Evolutionary conservation across 2,888 invertebrate species (phyloP), one percentile per base, ranked within the genome.

Genomic region (Ophion slaviceki): DNA sequence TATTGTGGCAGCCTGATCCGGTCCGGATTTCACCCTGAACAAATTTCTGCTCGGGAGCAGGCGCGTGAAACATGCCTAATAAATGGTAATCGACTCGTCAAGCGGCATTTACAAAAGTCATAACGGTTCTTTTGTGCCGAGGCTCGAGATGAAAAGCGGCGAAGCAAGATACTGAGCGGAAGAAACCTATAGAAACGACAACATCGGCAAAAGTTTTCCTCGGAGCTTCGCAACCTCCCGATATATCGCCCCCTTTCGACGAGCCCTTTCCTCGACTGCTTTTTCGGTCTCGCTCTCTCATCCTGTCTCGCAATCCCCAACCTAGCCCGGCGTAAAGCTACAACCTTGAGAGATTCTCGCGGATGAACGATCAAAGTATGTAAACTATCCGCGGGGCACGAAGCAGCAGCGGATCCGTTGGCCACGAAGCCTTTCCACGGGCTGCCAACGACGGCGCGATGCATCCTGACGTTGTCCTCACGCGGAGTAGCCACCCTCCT

Each of bases 361-460:
- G 87, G 85, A 75, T 82, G 84, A 86, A 87, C 84, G 88, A 87
- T 88, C 88, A 88, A 88, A 88, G 87, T 88, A 87, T 88, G 87
- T 85, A 88, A 88, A 87, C 88, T 87, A 88, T 86, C 79, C 80
- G 68, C 77, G 75, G 74, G 75, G 85, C 77, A 85, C 17, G 17
- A 61, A 71, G 64, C 20, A 59, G 32, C 57, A 57, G 57, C 75
- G 32, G 32, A 4, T 75, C 68, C 40, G 72, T 59, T 61, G 59
- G 71, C 74, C 75, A 24, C 67, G 57, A 61, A 62, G 86, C 80
- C 84, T 86, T 84, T 84, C 28, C 53, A 67, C 67, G 72, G 53
- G 28, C 36, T 66, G 47, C 61, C 76, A 57, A 57, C 40, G 70
- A 61, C 83, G 77, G 75, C 74, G 71, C 78, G 76, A 71, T 66